Evolutionary conservation across 2,113 vertebrate genomes (phyloP).

Genomic region (Hiodon tergisus): DNA sequence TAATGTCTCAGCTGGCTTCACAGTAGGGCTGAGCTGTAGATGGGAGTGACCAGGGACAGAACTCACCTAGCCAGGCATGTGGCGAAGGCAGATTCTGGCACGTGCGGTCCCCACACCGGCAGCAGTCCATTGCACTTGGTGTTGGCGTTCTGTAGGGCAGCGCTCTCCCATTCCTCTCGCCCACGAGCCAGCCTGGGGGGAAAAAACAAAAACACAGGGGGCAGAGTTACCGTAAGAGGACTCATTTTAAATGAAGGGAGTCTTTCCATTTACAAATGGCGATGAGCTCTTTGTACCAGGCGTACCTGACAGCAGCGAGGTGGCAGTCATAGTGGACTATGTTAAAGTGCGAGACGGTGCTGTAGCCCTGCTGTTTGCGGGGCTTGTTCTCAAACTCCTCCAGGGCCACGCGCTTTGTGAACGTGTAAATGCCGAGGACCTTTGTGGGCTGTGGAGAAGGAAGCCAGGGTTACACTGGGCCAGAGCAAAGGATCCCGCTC

Average conservation of each 20-base stretch:
- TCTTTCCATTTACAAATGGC: too few species aligned
- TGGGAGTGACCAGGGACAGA: not conserved
- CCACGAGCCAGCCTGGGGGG: slow-evolving; percentile 79
- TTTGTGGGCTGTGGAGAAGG: slow-evolving; percentile 77
- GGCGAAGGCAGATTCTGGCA: slow-evolving; percentile 97
- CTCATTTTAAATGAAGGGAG: too few species aligned
- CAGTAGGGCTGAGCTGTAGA: too few species aligned
- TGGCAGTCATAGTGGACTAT: slow-evolving; percentile 99
- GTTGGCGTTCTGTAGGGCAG: slow-evolving; percentile 95
- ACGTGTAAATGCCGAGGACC: slow-evolving; percentile 95
- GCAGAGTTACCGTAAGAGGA: too few species aligned
- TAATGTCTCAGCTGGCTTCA: too few species aligned
- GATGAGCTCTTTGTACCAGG: too few species aligned
- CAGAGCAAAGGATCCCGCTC: not conserved
- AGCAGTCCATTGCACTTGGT: slow-evolving; percentile 98
- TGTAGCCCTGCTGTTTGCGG: slow-evolving; percentile 96
- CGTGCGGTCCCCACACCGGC: slow-evolving; percentile 94
- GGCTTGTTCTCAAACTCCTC: slow-evolving; percentile 96
- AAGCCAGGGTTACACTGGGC: not conserved
- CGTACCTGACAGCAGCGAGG: slow-evolving; percentile 88
- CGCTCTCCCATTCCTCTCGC: slow-evolving; percentile 96
- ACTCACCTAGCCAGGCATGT: slow-evolving; percentile 92
- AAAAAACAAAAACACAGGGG: not conserved
- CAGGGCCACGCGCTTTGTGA: slow-evolving; percentile 90
- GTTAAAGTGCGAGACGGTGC: slow-evolving; percentile 99